Conservation (phyloP, 37 sponge, comb jelly and placozoan genomes). For the Oopsacas minuta region DNA sequence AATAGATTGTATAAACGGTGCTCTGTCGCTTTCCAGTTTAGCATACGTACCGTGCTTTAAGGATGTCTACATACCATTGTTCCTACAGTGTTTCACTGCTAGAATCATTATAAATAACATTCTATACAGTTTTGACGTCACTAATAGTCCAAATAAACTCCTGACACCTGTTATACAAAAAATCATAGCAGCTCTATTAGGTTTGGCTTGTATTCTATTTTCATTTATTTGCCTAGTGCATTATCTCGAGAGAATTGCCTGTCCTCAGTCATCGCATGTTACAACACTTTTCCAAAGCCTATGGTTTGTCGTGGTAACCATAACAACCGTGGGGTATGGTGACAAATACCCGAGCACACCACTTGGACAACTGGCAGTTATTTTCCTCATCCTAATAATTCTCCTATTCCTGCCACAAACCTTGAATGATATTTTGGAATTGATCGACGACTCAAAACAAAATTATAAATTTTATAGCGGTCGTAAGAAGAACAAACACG, state of each 20-base stretch:
- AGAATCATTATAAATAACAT: constrained; percentile 19
- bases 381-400: constrained; percentile 26
- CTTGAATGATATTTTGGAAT: background rate
- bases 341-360: constrained; percentile 36
- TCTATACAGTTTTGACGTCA: constrained; percentile 16
- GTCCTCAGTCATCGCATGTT: background rate
- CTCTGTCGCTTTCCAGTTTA: background rate
- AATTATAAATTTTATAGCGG: constrained; percentile 4
- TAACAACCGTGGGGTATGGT: constrained; percentile 62
- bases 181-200: background rate
- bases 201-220: background rate
- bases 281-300: constrained; percentile 29
- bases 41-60: constrained; percentile 29
- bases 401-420: constrained; percentile 1
- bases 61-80: constrained; percentile 45
- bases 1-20: background rate
- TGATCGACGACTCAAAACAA: constrained; percentile 9
- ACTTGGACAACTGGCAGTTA: constrained; percentile 38
- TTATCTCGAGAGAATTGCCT: constrained; percentile 41
- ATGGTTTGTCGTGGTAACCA: constrained; percentile 57
- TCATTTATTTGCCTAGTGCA: constrained; percentile 36
- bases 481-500: background rate
- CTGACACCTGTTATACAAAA: background rate
- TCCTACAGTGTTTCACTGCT: constrained; percentile 56
- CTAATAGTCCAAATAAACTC: background rate